These are phyloP conservation scores for Conus canariensis DNA, from an alignment of 2,888 invertebrate genomes.

Conservation along the genomic window DNA sequence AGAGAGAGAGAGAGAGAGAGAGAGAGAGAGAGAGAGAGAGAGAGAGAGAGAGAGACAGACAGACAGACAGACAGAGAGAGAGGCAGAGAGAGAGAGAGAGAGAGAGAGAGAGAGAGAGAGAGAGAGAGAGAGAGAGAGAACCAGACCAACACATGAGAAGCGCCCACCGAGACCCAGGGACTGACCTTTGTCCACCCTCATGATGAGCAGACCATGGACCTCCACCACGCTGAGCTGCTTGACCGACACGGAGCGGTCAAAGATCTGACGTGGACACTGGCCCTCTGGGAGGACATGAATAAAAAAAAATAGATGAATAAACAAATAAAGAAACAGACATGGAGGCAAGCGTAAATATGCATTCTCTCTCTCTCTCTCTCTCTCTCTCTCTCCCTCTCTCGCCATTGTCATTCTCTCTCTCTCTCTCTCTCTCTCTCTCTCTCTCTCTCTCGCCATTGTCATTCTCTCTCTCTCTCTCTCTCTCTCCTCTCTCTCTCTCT, in stretches of 20 bases:
- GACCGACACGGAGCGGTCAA: slow-evolving; percentile 85
- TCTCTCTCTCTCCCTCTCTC: too few species aligned
- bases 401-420: too few species aligned
- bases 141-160: not conserved
- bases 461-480: too few species aligned
- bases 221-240: slow-evolving; percentile 87
- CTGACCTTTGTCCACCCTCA: slow-evolving; percentile 83
- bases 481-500: not conserved
- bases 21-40: too few species aligned
- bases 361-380: too few species aligned
- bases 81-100: not conserved
- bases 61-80: not conserved
- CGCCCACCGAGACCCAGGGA: not conserved
- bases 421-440: too few species aligned
- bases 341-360: too few species aligned
- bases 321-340: not conserved
- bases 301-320: not conserved
- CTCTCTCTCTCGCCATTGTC: too few species aligned
- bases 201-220: slow-evolving; percentile 86
- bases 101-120: not conserved
- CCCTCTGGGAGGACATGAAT: slow-evolving; percentile 81
- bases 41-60: too few species aligned
- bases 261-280: slow-evolving; percentile 83
- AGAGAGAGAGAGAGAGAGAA: not conserved
- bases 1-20: too few species aligned